phyloP scores from a whole-genome alignment of 2,113 vertebrate species.

The Aphelocoma coerulescens region DNA sequence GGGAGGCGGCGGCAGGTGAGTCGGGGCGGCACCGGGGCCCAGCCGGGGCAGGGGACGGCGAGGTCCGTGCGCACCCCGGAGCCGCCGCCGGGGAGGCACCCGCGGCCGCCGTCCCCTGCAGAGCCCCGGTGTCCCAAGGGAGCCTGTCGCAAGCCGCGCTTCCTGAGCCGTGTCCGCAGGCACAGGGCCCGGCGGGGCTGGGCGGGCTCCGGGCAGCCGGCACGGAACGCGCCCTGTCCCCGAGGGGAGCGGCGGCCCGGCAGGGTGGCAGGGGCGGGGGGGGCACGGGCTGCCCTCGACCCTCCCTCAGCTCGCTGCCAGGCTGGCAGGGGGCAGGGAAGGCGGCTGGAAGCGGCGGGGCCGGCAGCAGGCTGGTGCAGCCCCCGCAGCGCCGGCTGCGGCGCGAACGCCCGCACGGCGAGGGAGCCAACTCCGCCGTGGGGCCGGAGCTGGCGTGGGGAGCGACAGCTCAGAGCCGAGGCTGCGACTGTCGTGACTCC shows the following conservation, averaged over 20 bases:
- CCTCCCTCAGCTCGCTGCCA: too few species aligned
- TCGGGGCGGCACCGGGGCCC: rapidly evolving
- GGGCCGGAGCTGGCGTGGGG: neutral
- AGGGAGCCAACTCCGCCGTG: neutral
- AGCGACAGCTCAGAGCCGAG: neutral
- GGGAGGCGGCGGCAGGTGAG: neutral
- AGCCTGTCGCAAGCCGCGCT: neutral
- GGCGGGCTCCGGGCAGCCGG: neutral
- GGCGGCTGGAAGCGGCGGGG: neutral
- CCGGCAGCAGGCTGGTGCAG: neutral
- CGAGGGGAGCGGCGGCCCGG: neutral
- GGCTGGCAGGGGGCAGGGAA: neutral
- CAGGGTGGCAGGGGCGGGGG: too few species aligned
- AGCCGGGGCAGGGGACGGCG: too few species aligned
- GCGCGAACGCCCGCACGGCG: neutral
- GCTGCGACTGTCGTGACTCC: neutral
- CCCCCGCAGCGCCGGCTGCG: neutral
- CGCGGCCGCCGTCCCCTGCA: neutral
- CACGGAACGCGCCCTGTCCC: neutral
- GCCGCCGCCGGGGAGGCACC: neutral
- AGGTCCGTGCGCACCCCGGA: neutral
- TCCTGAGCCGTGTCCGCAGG: neutral
- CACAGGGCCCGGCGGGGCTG: neutral
- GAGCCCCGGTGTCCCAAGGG: neutral
- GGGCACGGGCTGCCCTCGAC: neutral